Conservation (phyloP, 1,140 invertebrate genomes). For the Protaetia brevitarsis region DNA sequence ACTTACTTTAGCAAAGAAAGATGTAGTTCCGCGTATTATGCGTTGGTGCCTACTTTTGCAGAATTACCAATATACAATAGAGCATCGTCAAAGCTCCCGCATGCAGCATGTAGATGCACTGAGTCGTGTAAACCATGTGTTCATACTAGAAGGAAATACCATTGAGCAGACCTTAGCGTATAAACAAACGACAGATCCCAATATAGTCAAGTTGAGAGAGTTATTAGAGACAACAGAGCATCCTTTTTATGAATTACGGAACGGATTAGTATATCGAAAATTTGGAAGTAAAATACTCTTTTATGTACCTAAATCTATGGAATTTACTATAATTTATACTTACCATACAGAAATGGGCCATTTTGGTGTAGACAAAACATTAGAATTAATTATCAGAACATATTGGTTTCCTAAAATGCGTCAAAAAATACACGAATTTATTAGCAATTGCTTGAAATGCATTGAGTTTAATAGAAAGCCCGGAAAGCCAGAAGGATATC, state of each 20-base stretch:
- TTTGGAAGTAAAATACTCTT: slow-evolving; percentile 26
- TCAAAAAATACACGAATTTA: slow-evolving; percentile 32
- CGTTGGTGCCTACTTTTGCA: slow-evolving; percentile 35
- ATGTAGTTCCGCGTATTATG: slow-evolving; percentile 42
- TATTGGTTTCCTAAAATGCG: slow-evolving; percentile 34
- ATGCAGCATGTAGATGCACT: slow-evolving; percentile 37
- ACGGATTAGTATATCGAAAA: slow-evolving; percentile 33
- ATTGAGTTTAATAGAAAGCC: slow-evolving; percentile 25
- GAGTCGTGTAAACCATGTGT: slow-evolving; percentile 27
- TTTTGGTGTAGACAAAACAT: slow-evolving; percentile 27
- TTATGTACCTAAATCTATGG: slow-evolving; percentile 33
- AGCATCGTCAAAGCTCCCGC: slow-evolving; percentile 28
- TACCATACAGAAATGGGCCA: slow-evolving; percentile 29
- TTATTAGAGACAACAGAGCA: slow-evolving; percentile 15
- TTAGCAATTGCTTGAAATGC: slow-evolving; percentile 31
- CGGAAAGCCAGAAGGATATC: slow-evolving; percentile 1
- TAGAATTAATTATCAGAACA: slow-evolving; percentile 27
- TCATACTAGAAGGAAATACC: slow-evolving; percentile 29
- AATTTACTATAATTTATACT: slow-evolving; percentile 25
- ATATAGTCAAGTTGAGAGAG: background rate
- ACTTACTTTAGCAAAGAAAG: slow-evolving; percentile 40
- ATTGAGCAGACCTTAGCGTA: slow-evolving; percentile 28
- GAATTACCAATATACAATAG: slow-evolving; percentile 31
- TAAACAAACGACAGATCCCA: slow-evolving; percentile 26
- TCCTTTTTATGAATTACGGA: slow-evolving; percentile 30